Conservation (phyloP, 2,797 vertebrate species). For the Protonibea diacanthus region DNA sequence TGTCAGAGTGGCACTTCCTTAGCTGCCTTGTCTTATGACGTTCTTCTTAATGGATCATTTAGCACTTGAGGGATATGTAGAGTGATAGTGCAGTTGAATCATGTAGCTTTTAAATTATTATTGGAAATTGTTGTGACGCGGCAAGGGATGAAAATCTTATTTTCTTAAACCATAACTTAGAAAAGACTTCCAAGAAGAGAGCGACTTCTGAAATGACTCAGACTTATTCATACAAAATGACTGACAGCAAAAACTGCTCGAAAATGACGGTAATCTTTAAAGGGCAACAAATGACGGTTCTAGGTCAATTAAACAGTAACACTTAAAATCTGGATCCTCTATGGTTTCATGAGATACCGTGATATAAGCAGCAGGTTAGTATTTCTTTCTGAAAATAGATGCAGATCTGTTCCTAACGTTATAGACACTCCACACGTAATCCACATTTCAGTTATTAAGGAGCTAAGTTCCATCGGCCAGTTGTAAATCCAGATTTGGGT, state of each 20-base stretch:
- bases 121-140: conserved; percentile 22
- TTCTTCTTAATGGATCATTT: conserved; percentile 51
- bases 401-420: background rate
- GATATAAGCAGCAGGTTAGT: background rate
- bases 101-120: conserved; percentile 3
- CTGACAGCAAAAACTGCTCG: conserved; percentile 24
- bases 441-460: conserved; percentile 6
- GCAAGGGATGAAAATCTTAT: background rate
- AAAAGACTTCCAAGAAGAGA: conserved; percentile 13
- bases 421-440: background rate
- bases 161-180: background rate
- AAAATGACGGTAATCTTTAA: conserved; percentile 11
- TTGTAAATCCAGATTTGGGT: background rate
- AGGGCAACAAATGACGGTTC: background rate
- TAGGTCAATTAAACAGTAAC: background rate
- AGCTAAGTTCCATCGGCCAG: background rate
- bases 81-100: background rate
- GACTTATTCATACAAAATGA: conserved; percentile 18
- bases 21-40: conserved; percentile 22
- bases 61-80: background rate
- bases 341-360: background rate
- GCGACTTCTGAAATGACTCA: background rate
- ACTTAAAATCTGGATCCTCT: background rate
- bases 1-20: conserved; percentile 37
- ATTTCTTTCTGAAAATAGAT: background rate